phyloP scores from a whole-genome alignment of 2,113 vertebrate genomes.

The Megaceryle torquata region DNA sequence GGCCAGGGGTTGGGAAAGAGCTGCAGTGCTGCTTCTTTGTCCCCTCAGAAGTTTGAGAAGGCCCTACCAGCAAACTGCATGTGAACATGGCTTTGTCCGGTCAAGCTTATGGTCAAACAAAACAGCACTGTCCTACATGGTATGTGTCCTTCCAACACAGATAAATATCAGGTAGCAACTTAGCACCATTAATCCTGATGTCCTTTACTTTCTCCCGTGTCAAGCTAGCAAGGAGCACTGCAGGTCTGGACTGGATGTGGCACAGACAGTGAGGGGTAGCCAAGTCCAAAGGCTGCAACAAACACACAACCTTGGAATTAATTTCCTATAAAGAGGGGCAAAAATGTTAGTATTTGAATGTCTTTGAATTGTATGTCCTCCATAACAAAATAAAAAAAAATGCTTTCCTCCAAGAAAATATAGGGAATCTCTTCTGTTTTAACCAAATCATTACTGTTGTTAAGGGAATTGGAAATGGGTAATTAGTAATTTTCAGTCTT shows the following conservation, averaged over 20 bases:
- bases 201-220: background rate
- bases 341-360: background rate
- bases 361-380: background rate
- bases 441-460: background rate
- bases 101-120: background rate
- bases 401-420: background rate
- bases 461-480: background rate
- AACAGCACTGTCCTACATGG: background rate
- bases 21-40: background rate
- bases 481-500: background rate
- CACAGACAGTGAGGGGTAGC: background rate
- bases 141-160: background rate
- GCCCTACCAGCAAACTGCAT: background rate
- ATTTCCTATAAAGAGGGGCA: background rate
- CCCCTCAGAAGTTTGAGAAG: background rate
- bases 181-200: background rate
- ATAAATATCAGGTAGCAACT: background rate
- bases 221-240: background rate
- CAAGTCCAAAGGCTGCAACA: background rate
- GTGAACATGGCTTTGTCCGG: background rate
- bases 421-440: background rate
- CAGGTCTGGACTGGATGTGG: rapidly evolving
- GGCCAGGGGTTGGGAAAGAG: no score
- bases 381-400: background rate
- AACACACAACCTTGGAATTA: rapidly evolving